phyloP scores from a whole-genome alignment of 2,113 vertebrate genomes.

The Crotalus helleri region DNA sequence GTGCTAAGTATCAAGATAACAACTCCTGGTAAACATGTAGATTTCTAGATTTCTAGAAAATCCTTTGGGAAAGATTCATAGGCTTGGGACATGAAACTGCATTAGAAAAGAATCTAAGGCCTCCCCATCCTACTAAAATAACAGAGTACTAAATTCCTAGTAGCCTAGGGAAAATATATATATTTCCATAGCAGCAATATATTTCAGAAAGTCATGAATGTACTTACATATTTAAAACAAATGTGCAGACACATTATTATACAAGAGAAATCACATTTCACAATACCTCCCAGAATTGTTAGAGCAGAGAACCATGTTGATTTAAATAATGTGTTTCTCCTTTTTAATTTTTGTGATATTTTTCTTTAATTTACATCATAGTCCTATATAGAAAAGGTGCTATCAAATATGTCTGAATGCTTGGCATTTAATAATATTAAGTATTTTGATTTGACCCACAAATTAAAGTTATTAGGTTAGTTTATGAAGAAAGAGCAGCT shows the following conservation, averaged over 20 bases:
- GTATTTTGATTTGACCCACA: background rate
- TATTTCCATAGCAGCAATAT: background rate
- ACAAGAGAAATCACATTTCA: background rate
- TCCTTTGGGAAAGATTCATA: background rate
- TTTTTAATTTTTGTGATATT: background rate
- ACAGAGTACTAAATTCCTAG: background rate
- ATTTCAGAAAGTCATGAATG: background rate
- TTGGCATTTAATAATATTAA: background rate
- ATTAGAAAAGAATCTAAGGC: background rate
- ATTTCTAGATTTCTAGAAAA: slow-evolving; percentile 8
- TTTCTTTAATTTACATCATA: background rate
- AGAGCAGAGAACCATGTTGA: background rate
- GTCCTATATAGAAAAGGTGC: background rate
- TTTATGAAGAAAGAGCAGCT: background rate
- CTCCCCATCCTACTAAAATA: background rate
- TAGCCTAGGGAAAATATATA: background rate
- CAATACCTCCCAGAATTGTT: background rate
- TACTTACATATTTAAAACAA: background rate
- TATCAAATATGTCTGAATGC: background rate
- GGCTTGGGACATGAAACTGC: background rate
- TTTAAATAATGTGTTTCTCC: background rate
- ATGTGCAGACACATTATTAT: background rate
- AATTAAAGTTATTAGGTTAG: background rate
- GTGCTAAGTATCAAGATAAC: background rate
- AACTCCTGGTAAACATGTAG: background rate